A percentile compares a stretch with the other conserved stretches of the same genome.
These are phyloP conservation scores for Drepana falcataria DNA, from an alignment of 2,888 invertebrate species.

Conservation along the genomic window DNA sequence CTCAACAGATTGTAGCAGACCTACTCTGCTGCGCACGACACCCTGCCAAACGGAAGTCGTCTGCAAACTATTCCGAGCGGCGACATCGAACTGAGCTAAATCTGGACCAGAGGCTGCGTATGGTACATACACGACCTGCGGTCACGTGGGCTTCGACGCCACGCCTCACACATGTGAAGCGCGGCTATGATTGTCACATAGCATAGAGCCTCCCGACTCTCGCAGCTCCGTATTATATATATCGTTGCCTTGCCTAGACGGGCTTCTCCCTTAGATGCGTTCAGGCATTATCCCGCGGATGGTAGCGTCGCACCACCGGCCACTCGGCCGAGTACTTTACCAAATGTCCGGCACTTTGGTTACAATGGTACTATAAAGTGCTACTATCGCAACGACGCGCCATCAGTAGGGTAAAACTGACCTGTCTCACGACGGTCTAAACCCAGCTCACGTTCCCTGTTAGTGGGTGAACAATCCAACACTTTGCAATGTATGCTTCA, in stretches of 20 bases:
- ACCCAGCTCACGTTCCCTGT: too few species aligned
- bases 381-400: conserved; percentile 75
- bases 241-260: conserved; percentile 75
- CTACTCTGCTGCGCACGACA: conserved; percentile 33
- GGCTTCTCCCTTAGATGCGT: conserved; percentile 57
- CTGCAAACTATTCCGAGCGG: conserved; percentile 80
- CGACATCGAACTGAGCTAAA: conserved; percentile 62
- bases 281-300: conserved; percentile 11
- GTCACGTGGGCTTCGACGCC: conserved; percentile 1
- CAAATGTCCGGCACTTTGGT: conserved; percentile 80
- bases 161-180: conserved; percentile 18
- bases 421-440: too few species aligned
- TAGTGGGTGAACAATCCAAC: conserved; percentile 85
- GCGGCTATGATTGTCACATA: conserved; percentile 54
- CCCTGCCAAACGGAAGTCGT: conserved; percentile 81
- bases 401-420: conserved; percentile 81
- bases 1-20: conserved; percentile 79
- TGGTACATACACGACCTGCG: too few species aligned
- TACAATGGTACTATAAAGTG: conserved; percentile 77
- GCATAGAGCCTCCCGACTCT: conserved; percentile 67
- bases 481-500: conserved; percentile 84
- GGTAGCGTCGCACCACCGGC: conserved; percentile 82
- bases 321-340: conserved; percentile 79
- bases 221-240: conserved; percentile 55
- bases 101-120: too few species aligned